Percentiles rank a stretch among this genome's conserved stretches.
Evolutionary conservation across 1,140 invertebrate species (phyloP).

Genomic region (Medauroidea extradentata): DNA sequence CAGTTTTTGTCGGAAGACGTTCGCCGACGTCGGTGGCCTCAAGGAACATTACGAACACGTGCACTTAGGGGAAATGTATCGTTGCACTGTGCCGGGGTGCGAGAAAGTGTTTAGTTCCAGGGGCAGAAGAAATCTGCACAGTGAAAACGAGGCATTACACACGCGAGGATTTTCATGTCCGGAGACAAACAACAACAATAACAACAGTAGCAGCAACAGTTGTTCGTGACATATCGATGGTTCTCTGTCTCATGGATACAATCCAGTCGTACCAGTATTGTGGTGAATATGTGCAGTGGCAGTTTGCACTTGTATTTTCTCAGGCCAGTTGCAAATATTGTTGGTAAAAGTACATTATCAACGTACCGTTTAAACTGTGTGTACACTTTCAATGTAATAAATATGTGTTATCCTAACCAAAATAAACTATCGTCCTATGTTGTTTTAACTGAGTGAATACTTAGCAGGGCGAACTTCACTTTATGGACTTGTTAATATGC

Average conservation of each 20-base stretch:
- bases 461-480: too few relatives aligned
- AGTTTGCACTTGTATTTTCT: too few relatives aligned
- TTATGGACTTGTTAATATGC: too few relatives aligned
- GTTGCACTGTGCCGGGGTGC: constrained; percentile 73
- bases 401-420: too few relatives aligned
- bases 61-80: constrained; percentile 68
- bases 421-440: too few relatives aligned
- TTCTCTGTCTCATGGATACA: neutral
- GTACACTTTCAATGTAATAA: too few relatives aligned
- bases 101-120: constrained; percentile 76
- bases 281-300: constrained; percentile 4
- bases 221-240: constrained; percentile 11
- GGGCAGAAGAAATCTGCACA: constrained; percentile 66
- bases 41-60: constrained; percentile 62
- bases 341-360: too few relatives aligned
- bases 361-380: too few relatives aligned
- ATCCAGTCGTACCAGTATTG: constrained; percentile 6
- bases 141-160: constrained; percentile 3
- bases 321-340: too few relatives aligned
- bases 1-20: constrained; percentile 57
- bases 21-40: constrained; percentile 53
- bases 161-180: too few relatives aligned
- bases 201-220: neutral
- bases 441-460: too few relatives aligned
- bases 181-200: too few relatives aligned